phyloP scores from a whole-genome alignment of 2,113 vertebrate species.

The Mellivora capensis region DNA sequence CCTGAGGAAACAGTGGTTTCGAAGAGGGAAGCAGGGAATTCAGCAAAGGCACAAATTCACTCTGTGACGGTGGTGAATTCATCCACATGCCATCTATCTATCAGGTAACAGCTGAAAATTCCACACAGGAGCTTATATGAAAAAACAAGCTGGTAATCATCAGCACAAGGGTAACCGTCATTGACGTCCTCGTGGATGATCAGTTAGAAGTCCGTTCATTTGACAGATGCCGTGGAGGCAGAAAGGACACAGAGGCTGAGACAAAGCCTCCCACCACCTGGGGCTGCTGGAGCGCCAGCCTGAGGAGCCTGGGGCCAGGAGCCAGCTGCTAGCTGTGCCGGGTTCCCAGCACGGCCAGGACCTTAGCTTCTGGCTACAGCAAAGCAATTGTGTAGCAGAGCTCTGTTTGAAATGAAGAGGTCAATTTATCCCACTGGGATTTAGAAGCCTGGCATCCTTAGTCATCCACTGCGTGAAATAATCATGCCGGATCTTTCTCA shows the following conservation, averaged over 20 bases:
- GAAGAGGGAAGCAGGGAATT: not conserved
- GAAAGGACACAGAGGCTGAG: not conserved
- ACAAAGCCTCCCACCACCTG: not conserved
- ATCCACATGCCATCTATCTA: not conserved
- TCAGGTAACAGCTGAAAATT: not conserved
- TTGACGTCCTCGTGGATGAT: not conserved
- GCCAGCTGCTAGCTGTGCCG: not conserved
- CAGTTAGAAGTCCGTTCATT: not conserved
- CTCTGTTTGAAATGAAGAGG: not conserved
- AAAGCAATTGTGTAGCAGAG: not conserved
- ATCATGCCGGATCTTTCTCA: not conserved
- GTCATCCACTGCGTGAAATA: not conserved
- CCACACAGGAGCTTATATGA: not conserved
- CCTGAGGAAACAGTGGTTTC: not conserved
- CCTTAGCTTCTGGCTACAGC: not conserved
- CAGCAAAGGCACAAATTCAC: not conserved
- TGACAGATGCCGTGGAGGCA: not conserved
- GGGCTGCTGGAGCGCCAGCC: not conserved
- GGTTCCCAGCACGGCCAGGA: not conserved
- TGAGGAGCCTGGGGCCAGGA: not conserved
- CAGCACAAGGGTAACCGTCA: no score
- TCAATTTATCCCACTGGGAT: not conserved
- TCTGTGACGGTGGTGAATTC: not conserved
- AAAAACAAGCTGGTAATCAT: not conserved
- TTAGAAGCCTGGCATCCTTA: not conserved